Evolutionary conservation across 2,113 vertebrate species (phyloP).

Genomic region (Plecotus auritus): DNA sequence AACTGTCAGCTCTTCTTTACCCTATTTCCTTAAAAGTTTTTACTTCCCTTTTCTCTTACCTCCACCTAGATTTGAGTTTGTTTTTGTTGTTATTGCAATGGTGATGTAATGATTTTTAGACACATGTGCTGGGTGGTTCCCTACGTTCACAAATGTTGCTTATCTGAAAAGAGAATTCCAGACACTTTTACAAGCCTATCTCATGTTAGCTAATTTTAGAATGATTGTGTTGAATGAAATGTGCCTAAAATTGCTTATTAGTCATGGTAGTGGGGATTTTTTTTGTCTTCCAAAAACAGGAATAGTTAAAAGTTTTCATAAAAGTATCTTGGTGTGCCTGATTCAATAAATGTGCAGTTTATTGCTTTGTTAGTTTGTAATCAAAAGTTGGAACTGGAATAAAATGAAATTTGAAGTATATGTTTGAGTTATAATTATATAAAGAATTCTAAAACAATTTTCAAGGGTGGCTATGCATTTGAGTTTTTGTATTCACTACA

Average conservation of each 20-base stretch:
- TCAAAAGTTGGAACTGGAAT: background rate
- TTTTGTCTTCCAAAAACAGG: slow-evolving; percentile 63
- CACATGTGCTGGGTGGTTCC: slow-evolving; percentile 76
- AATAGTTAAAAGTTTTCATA: slow-evolving; percentile 58
- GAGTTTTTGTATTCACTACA: slow-evolving; percentile 22
- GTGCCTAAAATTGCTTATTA: slow-evolving; percentile 76
- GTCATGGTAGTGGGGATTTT: slow-evolving; percentile 50
- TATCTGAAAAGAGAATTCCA: slow-evolving; percentile 84
- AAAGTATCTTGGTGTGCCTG: background rate
- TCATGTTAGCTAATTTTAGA: slow-evolving; percentile 82
- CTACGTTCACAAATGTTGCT: slow-evolving; percentile 82
- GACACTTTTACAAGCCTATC: slow-evolving; percentile 80
- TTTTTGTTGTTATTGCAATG: slow-evolving; percentile 68
- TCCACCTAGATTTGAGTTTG: slow-evolving; percentile 71
- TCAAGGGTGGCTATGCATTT: slow-evolving; percentile 21
- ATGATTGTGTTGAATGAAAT: slow-evolving; percentile 79
- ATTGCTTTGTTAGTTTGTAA: slow-evolving; percentile 27
- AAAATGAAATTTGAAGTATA: slow-evolving; percentile 38
- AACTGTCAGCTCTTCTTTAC: slow-evolving; percentile 55
- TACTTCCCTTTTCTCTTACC: slow-evolving; percentile 47
- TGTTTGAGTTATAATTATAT: slow-evolving; percentile 42
- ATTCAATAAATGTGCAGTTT: slow-evolving; percentile 38
- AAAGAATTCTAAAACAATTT: slow-evolving; percentile 33
- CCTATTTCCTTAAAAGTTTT: slow-evolving; percentile 58
- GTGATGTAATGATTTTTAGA: slow-evolving; percentile 76